A percentile compares a stretch with the other conserved stretches of the same genome.
Evolutionary conservation across 2,797 vertebrate species (phyloP).

Genomic region (Enteromius trimaculatus): DNA sequence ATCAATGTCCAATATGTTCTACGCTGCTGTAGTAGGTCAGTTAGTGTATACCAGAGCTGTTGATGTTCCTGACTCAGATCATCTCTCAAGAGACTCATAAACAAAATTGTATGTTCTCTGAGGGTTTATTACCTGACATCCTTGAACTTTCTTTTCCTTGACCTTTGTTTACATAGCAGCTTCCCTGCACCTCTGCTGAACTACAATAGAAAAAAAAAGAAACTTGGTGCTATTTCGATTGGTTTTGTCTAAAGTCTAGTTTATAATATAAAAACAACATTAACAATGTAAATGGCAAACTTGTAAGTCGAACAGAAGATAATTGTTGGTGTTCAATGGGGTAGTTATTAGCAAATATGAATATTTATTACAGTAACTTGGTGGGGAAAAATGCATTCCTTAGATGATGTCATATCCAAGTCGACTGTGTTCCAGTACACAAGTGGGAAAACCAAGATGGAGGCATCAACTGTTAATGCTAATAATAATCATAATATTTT

Average conservation of each 20-base stretch:
- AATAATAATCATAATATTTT: neutral
- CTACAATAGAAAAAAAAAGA: neutral
- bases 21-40: neutral
- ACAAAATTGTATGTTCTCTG: neutral
- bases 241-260: neutral
- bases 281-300: neutral
- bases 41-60: neutral
- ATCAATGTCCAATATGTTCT: slow-evolving; percentile 23
- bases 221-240: neutral
- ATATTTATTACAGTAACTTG: neutral
- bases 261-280: neutral
- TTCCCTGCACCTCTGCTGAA: neutral
- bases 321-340: neutral
- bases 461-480: neutral
- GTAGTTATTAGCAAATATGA: neutral
- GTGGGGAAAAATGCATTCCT: neutral
- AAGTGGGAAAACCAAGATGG: neutral
- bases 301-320: neutral
- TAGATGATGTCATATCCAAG: no score
- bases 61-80: slow-evolving; percentile 3
- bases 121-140: neutral
- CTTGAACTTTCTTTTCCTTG: neutral
- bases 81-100: neutral
- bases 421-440: neutral
- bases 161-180: neutral